Evolutionary conservation across 2,797 vertebrate species (phyloP).

Genomic region (Hemitrygon akajei): DNA sequence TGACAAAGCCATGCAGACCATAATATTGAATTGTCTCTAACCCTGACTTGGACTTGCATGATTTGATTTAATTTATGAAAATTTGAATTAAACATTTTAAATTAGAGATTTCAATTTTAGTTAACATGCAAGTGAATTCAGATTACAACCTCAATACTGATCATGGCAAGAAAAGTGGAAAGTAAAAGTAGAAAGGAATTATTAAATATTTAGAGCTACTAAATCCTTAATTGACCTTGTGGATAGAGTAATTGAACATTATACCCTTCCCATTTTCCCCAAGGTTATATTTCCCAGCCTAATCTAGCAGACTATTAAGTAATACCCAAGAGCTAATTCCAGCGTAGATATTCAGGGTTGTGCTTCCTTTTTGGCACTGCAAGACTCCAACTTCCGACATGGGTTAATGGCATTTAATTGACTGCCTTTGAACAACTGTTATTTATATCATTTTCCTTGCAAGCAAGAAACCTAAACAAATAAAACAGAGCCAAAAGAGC

Average conservation of each 20-base stretch:
- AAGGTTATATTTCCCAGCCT: not conserved
- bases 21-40: too few relatives aligned
- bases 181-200: not conserved
- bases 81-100: not conserved
- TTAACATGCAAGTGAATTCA: not conserved
- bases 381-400: not conserved
- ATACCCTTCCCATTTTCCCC: not conserved
- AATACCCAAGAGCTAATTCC: not conserved
- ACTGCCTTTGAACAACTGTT: not conserved
- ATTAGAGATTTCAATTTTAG: not conserved
- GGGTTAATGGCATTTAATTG: not conserved
- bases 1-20: too few relatives aligned
- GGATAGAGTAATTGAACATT: not conserved
- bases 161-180: not conserved
- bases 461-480: not conserved
- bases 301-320: not conserved
- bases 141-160: not conserved
- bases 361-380: not conserved
- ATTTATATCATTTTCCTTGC: not conserved
- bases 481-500: not conserved
- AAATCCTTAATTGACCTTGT: not conserved
- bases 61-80: not conserved
- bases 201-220: not conserved
- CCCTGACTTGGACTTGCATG: too few relatives aligned
- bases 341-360: not conserved